Base-by-base conservation (phyloP, 37 sponge, comb jelly and placozoan genomes). In the Hormiphora californensis region DNA sequence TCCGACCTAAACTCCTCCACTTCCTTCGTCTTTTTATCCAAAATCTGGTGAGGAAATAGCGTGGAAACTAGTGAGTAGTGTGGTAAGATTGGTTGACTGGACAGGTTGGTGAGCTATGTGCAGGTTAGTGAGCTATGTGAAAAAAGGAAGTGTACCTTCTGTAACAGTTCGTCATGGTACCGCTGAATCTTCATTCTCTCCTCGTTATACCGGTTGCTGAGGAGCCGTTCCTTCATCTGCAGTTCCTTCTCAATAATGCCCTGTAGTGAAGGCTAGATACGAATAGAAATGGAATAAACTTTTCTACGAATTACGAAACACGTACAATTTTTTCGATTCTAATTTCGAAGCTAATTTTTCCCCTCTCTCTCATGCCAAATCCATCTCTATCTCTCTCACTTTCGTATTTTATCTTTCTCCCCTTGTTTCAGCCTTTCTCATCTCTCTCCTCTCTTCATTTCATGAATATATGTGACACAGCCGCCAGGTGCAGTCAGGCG, bases 11-110 rank as follows among this genome's bases (percentile, higher is more conserved):
- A 65, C 17, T 65, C 67, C 17, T 65, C 67, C 8, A 65, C 67
- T 32, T 65, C 67, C 35, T 65, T 65, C 4, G 67, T 65, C 37
- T 65, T 65, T 38, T 65, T 65, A 31, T 65, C 67, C 3, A 65
- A 39, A 31, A 65, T 65, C 67, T 65, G 30, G 51, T 46, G 12
- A 17, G 51, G 51, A 46, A 46, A 46, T 17, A 17, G 51, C 12
- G 12, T 46, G 51, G 8, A 12, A 12, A 46, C 12, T 12, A 46
- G 12, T 46, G 8, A 12, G 12, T 46, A 46, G 12, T 17, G 51
- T 17, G 8, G 51, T 12, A 46, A 17, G 12, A 12, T 17, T 46
- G 8, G 8, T 46, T 17, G 12, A 46, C 11, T 46, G 51, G 11
- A 46, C 51, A 17, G 11, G 12, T 46, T 17, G 8, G 51, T 8